Conservation (phyloP, 2,888 invertebrate genomes). For the Pollenia amentaria region DNA sequence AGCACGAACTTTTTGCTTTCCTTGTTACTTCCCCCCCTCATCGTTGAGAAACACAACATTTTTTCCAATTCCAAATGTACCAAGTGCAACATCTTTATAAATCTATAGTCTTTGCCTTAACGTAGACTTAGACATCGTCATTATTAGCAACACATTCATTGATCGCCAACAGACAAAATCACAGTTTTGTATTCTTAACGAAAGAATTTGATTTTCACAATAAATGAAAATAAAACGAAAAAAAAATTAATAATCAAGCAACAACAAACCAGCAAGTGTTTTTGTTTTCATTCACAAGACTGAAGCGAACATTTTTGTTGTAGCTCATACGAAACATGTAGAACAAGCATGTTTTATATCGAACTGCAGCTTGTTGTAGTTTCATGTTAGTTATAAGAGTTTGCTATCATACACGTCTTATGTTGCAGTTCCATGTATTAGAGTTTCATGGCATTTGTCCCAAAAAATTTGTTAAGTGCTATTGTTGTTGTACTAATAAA, state of each 20-base stretch:
- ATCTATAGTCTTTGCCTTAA: no score
- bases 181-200: not conserved
- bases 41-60: no score
- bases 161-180: constrained; percentile 37
- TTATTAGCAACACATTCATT: constrained; percentile 1
- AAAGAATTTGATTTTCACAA: constrained; percentile 50
- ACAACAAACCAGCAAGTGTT: constrained; percentile 65
- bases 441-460: constrained; percentile 56
- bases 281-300: constrained; percentile 13
- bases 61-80: no score
- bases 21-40: no score
- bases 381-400: constrained; percentile 52
- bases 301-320: constrained; percentile 9
- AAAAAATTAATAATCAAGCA: not conserved
- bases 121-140: constrained; percentile 35
- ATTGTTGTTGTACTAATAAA: not conserved
- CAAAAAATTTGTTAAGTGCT: constrained; percentile 9
- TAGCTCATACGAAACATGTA: constrained; percentile 41
- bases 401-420: not conserved
- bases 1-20: no score
- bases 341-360: constrained; percentile 16
- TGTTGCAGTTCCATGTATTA: constrained; percentile 39
- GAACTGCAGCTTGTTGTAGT: constrained; percentile 16
- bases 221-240: constrained; percentile 22
- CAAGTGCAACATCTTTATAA: no score